Evolutionary conservation across 2,888 invertebrate species (phyloP).

Genomic region (Muschampia plurimacula): DNA sequence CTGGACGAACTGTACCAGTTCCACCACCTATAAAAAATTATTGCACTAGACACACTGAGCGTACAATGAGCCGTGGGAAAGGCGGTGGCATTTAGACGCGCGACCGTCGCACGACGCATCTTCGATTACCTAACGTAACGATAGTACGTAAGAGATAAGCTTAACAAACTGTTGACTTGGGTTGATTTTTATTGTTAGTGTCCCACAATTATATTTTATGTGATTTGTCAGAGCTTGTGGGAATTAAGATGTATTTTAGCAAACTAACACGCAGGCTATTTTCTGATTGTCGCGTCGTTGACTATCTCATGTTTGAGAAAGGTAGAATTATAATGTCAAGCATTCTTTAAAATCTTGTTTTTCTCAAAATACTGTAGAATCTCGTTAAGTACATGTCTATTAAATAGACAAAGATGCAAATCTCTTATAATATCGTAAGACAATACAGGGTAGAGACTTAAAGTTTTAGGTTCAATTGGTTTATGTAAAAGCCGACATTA

Average conservation of each 20-base stretch:
- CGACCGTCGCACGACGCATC: conserved; percentile 53
- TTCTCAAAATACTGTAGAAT: no score
- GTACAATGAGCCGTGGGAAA: conserved; percentile 72
- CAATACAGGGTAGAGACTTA: no score
- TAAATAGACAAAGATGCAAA: no score
- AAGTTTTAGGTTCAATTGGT: no score
- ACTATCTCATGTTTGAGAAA: no score
- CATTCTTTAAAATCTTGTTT: no score
- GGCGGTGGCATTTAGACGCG: conserved; percentile 63
- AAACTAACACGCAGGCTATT: no score
- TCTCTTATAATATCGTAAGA: no score
- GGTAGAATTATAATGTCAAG: no score
- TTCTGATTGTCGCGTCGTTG: no score
- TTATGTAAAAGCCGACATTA: no score
- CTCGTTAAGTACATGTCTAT: not conserved
- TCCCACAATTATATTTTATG: not conserved
- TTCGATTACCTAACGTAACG: conserved; percentile 59
- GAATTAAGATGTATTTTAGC: not conserved
- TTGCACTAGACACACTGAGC: conserved; percentile 68
- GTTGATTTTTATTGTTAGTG: not conserved
- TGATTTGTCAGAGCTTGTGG: not conserved
- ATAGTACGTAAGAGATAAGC: conserved; percentile 42
- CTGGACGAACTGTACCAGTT: not conserved
- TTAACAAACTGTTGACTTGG: conserved; percentile 17
- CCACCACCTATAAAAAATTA: conserved; percentile 43